phyloP scores from a whole-genome alignment of 2,888 invertebrate species.

The Bembecia ichneumoniformis region DNA sequence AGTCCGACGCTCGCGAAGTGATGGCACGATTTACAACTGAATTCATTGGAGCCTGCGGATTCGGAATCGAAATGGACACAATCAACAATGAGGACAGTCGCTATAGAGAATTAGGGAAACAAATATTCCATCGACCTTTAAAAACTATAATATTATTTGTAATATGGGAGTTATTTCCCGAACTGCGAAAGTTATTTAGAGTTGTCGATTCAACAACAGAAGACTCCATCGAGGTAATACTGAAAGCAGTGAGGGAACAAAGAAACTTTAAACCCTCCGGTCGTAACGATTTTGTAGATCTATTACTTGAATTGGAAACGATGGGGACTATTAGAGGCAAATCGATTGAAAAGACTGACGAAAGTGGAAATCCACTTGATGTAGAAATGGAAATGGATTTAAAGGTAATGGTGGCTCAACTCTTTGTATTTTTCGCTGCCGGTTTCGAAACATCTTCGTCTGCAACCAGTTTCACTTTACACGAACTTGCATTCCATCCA shows the following conservation, averaged over 20 bases:
- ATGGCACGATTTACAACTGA: conserved; percentile 46
- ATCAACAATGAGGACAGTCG: conserved; percentile 34
- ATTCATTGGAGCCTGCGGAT: conserved; percentile 43
- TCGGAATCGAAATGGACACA: conserved; percentile 36
- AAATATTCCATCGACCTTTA: conserved; percentile 5
- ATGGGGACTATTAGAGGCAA: conserved; percentile 8
- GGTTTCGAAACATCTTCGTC: conserved; percentile 21
- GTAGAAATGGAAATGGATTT: conserved; percentile 11
- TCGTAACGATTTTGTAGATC: conserved; percentile 39
- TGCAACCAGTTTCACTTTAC: conserved; percentile 23
- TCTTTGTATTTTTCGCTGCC: conserved; percentile 18
- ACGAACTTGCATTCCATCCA: conserved; percentile 26
- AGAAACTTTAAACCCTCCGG: conserved; percentile 12
- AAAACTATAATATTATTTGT: background rate
- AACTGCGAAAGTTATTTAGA: background rate
- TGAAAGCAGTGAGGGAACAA: conserved; percentile 6
- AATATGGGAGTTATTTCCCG: conserved; percentile 5
- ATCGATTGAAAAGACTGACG: conserved; percentile 6
- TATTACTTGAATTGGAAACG: conserved; percentile 24
- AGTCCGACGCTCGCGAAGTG: conserved; percentile 23
- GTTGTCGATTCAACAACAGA: conserved; percentile 13
- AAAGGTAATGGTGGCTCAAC: conserved; percentile 11
- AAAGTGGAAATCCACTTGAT: conserved; percentile 6
- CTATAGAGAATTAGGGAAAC: conserved; percentile 20
- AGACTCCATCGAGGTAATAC: background rate